Conservation (phyloP, 2,888 invertebrate species). For the Ceramica pisi region DNA sequence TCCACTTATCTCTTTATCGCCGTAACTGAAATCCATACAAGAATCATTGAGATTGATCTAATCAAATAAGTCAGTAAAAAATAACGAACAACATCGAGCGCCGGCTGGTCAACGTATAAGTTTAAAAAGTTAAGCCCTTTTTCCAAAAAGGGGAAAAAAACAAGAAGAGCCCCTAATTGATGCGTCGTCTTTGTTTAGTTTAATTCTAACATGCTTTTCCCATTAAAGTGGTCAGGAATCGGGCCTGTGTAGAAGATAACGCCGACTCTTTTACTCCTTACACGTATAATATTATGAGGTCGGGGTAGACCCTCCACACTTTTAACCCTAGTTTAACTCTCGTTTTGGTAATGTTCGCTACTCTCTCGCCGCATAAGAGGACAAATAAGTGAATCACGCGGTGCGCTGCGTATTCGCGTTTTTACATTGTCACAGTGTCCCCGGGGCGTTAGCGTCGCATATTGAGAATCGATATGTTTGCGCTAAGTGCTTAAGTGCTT, state of each 20-base stretch:
- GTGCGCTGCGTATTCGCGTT: constrained; percentile 82
- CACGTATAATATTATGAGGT: constrained; percentile 89
- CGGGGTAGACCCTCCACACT: constrained; percentile 76
- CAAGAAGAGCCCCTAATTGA: constrained; percentile 88
- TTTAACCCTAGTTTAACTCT: constrained; percentile 86
- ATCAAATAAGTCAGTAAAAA: constrained; percentile 88
- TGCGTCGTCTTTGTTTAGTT: constrained; percentile 91
- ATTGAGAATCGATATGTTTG: constrained; percentile 89
- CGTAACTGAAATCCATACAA: constrained; percentile 89
- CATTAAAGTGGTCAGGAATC: constrained; percentile 91
- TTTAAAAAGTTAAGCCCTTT: constrained; percentile 88
- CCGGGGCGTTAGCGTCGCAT: constrained; percentile 82
- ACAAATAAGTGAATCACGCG: constrained; percentile 85
- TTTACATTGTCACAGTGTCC: constrained; percentile 87
- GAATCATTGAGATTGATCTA: constrained; percentile 88
- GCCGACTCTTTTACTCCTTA: constrained; percentile 89
- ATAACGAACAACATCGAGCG: constrained; percentile 83
- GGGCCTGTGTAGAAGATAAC: constrained; percentile 87
- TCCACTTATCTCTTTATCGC: constrained; percentile 84
- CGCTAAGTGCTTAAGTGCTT: constrained; percentile 90
- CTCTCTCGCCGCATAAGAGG: constrained; percentile 78
- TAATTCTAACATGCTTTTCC: constrained; percentile 91
- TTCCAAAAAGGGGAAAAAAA: constrained; percentile 81
- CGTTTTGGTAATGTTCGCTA: constrained; percentile 73
- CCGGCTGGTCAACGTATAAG: constrained; percentile 86